Evolutionary conservation across 2,888 invertebrate species (phyloP), one percentile per base, ranked within the genome.

Genomic region (Panopea generosa): DNA sequence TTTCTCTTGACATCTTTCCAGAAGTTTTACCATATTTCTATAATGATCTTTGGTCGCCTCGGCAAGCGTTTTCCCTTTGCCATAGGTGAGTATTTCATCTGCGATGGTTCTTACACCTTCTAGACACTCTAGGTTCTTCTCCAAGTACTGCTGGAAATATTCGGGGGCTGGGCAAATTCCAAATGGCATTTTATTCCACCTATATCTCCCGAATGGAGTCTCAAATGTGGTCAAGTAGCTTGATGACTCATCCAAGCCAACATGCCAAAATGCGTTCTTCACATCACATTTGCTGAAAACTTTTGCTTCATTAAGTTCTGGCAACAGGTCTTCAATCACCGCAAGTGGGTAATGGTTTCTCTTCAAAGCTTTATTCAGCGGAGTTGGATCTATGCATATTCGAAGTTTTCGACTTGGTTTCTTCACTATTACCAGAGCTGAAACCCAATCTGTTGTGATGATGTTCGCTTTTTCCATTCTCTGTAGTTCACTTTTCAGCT

Each of bases 171-270:
- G 67, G 1, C 66, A 56, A 9, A 86, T 77, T 20, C 83, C 76
- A 55, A 83, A 84, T 22, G 81, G 82, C 63, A 84, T 65, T 26
- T 72, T 43, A 0, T 29, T 49, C 80, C 84, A 84, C n/a, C 80
- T 22, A 43, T 79, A 87, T 27, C 82, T 33, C 2, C 80, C 82
- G 50, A 70, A 84, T 1, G 79, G 77, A 9, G 82, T 84, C 24
- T 63, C 63, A 57, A 85, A 82, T 16, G 75, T 84, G 16, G 84
- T 86, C 1, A 80, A 56, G 9, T 53, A 52, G 38, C 77, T 82
- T 1, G 60, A 62, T 27, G 40, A 29, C 0, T 85, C 74, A 61
- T 84, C 77, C 24, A 86, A 45, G 45, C 57, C 29, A 4, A 85
- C 67, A 27, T 85, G 80, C 77, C 77, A 84, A 27, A 78, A 84